Base-by-base conservation (phyloP, 1,140 invertebrate species). In the Manduca sexta region DNA sequence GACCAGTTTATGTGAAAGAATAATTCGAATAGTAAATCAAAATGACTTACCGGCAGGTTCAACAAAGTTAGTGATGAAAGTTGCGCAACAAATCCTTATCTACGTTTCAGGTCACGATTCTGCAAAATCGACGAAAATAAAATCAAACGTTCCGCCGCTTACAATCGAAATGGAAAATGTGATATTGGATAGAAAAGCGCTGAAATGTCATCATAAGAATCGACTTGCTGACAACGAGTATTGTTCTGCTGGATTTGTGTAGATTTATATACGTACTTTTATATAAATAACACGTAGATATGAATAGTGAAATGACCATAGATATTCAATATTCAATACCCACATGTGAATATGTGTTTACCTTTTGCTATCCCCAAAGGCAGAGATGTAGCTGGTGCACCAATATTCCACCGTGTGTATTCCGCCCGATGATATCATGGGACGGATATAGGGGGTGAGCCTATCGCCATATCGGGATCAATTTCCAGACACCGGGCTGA, bases 101-200 rank as follows among this genome's bases (percentile, higher is more conserved):
- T 49, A 39, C 31, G 46, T 64, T 60, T 64, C 67, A 69, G 58
- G 58, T 67, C 60, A 70, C 67, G 64, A 64, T 64, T 64, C 54
- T 59, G 58, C 60, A 67, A 70, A 67, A 67, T 70, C 56, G 58
- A 64, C 54, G 51, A 67, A 64, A 70, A 67, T 67, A 70, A 70
- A 70, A 69, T 66, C 63, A 67, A 66, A 64, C 53, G 64, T 60
- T 60, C 45, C 58, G 42, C 41, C 53, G 45, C 47, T 63, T 51
- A 37, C 49, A 52, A 50, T 18, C 31, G 49, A 63, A 60, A 63
- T 54, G 56, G 63, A 64, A 63, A 64, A 66, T 66, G 57, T 57
- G 56, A 59, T 66, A 66, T 66, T 54, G 60, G 50, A 60, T 57
- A 48, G 46, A 54, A 40, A 43, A 50, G 43, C 38, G 58, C 21